Evolutionary conservation across 2,888 invertebrate species (phyloP).

Genomic region (Rhabditophanes sp.): DNA sequence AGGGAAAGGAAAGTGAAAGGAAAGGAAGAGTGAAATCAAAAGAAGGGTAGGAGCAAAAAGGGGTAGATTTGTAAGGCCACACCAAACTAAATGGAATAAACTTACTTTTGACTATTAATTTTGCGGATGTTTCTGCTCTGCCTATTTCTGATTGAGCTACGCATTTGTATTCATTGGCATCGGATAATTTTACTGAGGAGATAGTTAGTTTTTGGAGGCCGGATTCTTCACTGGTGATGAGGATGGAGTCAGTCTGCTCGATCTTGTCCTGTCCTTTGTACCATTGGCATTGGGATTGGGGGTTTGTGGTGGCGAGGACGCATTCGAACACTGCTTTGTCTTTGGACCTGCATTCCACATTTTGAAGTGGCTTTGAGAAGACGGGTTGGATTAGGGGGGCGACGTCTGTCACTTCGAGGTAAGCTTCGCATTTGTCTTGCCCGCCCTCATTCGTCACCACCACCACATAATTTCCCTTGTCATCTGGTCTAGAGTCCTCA

Average conservation of each 20-base stretch:
- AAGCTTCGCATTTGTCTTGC: conserved; percentile 36
- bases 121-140: conserved; percentile 26
- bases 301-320: conserved; percentile 30
- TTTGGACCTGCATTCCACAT: no score
- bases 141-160: conserved; percentile 40
- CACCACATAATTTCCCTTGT: conserved; percentile 39
- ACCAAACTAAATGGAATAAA: background rate
- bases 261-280: conserved; percentile 60
- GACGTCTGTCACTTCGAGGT: conserved; percentile 24
- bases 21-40: conserved; percentile 2
- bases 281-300: conserved; percentile 47
- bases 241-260: conserved; percentile 6
- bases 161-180: conserved; percentile 25
- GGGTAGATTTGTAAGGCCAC: background rate
- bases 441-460: conserved; percentile 41
- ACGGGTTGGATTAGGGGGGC: conserved; percentile 1
- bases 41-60: conserved; percentile 3
- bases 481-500: conserved; percentile 35
- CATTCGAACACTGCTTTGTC: conserved; percentile 53
- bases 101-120: conserved; percentile 29
- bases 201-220: conserved; percentile 30
- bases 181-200: conserved; percentile 18
- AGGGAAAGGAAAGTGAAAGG: conserved; percentile 6
- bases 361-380: no score
- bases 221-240: conserved; percentile 18